Evolutionary conservation across 2,797 vertebrate species (phyloP).

Genomic region (Myripristis jacobus): DNA sequence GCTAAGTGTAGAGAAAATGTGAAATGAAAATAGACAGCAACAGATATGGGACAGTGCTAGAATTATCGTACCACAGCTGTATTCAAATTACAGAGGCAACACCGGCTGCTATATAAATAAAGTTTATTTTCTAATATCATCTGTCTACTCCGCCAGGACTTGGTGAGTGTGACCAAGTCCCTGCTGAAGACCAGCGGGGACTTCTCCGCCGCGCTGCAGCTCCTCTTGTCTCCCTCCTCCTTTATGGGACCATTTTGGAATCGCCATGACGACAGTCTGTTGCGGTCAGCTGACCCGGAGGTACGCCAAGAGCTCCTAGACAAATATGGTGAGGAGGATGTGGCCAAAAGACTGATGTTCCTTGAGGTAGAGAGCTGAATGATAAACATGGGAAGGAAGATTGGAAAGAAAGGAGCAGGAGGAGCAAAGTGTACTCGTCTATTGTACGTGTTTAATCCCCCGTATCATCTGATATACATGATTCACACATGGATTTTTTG

Average conservation of each 20-base stretch:
- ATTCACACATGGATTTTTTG: background rate
- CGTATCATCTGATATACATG: background rate
- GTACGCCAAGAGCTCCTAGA: slow-evolving; percentile 62
- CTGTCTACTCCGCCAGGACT: slow-evolving; percentile 63
- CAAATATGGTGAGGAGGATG: slow-evolving; percentile 74
- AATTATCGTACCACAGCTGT: no score
- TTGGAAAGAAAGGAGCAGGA: background rate
- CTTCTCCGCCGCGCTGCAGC: slow-evolving; percentile 78
- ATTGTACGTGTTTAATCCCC: background rate
- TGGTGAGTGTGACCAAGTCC: slow-evolving; percentile 88
- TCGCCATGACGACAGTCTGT: slow-evolving; percentile 66
- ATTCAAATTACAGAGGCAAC: no score
- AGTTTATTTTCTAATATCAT: background rate
- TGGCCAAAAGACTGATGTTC: slow-evolving; percentile 77
- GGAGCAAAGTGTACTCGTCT: background rate
- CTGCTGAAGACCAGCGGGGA: slow-evolving; percentile 91
- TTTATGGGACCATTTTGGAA: slow-evolving; percentile 67
- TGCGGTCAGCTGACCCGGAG: slow-evolving; percentile 57
- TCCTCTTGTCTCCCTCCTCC: slow-evolving; percentile 65
- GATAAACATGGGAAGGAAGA: no score
- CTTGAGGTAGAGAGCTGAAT: slow-evolving; percentile 66
- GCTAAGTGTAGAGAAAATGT: no score
- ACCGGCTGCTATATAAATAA: no score
- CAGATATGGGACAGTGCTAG: no score
- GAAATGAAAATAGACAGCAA: no score